Evolutionary conservation across 2,888 invertebrate genomes (phyloP).

Genomic region (Drosophila putrida): DNA sequence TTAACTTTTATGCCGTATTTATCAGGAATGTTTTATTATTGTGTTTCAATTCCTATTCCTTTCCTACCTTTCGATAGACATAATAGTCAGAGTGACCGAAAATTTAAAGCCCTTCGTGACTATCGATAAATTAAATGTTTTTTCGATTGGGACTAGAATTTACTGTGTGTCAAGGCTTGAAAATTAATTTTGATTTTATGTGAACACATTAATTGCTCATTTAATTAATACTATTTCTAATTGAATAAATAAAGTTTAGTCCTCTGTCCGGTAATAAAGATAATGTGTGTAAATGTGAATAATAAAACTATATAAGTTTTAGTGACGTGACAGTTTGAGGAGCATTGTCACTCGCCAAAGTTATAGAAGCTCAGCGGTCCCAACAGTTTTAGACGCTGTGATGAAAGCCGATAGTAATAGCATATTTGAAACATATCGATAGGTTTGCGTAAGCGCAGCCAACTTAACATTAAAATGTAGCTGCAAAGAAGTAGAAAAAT

Average conservation of each 20-base stretch:
- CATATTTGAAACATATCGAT: conserved; percentile 48
- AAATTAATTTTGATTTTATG: conserved; percentile 29
- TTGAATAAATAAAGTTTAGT: background rate
- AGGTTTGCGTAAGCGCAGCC: conserved; percentile 59
- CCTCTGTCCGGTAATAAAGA: background rate
- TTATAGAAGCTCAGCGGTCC: conserved; percentile 27
- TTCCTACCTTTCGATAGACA: background rate
- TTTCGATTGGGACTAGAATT: conserved; percentile 13
- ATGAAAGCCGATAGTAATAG: conserved; percentile 36
- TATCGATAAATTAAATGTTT: conserved; percentile 25
- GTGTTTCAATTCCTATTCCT: background rate
- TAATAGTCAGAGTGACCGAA: background rate
- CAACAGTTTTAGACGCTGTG: conserved; percentile 49
- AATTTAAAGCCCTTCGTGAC: background rate
- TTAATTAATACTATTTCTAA: background rate
- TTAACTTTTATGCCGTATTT: background rate
- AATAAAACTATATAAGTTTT: no score
- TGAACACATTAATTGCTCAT: background rate
- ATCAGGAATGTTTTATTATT: background rate
- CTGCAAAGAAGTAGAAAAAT: conserved; percentile 61
- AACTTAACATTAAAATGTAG: conserved; percentile 62
- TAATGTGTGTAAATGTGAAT: background rate
- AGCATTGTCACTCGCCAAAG: conserved; percentile 20
- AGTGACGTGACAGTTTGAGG: conserved; percentile 34
- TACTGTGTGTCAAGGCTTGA: conserved; percentile 24